These are phyloP conservation scores for Clepsis dumicolana DNA, from an alignment of 2,888 invertebrate genomes.

Conservation along the genomic window DNA sequence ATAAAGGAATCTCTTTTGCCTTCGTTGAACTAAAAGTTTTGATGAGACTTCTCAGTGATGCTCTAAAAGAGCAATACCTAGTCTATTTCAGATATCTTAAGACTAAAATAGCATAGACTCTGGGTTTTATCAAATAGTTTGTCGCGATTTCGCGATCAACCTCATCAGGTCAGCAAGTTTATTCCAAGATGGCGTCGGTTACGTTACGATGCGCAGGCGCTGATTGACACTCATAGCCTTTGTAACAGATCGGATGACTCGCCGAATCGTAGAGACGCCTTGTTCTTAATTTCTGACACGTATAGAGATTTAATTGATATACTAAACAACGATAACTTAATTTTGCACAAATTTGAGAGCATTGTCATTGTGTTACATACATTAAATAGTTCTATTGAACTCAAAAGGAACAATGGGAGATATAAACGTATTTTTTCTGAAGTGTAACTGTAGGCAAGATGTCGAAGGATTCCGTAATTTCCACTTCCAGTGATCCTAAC, in stretches of 20 bases:
- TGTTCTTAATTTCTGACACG: constrained; percentile 31
- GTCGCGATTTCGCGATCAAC: constrained; percentile 13
- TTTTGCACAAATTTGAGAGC: neutral
- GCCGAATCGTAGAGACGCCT: constrained; percentile 17
- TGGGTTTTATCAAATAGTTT: neutral
- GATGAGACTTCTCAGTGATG: too few species aligned
- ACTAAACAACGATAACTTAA: neutral
- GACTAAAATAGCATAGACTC: neutral
- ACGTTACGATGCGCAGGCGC: constrained; percentile 61
- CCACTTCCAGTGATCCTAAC: neutral
- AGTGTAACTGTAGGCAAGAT: too few species aligned
- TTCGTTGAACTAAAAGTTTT: neutral
- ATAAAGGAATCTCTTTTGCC: neutral
- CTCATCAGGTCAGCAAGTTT: constrained; percentile 48
- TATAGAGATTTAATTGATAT: neutral
- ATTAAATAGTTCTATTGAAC: too few species aligned
- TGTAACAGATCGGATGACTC: constrained; percentile 51
- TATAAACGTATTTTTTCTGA: neutral
- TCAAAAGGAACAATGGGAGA: too few species aligned
- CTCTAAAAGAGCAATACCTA: neutral
- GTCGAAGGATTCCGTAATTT: too few species aligned
- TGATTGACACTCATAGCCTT: constrained; percentile 72
- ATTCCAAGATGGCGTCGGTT: constrained; percentile 65
- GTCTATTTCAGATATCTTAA: neutral
- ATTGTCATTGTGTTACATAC: too few species aligned